Base-by-base conservation (phyloP, 2,113 vertebrate species). In the Silurus meridionalis region DNA sequence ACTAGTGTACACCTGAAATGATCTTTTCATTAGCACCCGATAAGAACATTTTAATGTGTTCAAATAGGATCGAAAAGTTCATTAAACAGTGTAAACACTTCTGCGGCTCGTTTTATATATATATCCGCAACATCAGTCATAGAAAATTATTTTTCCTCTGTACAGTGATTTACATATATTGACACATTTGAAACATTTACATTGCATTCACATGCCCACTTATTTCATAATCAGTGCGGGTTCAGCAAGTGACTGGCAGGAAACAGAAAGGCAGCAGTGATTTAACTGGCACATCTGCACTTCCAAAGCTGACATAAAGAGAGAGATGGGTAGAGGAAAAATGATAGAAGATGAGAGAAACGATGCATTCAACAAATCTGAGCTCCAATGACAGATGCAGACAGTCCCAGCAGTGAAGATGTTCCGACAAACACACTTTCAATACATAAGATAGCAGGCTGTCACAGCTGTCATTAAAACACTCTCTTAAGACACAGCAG, bases 391-490 rank as follows among this genome's bases (percentile, higher is more conserved):
- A 75, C 57, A 75, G 81, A 86, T 69, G 61, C 87, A 85, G 21
- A 55, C 83, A 19, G 85, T 88, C 61, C 14, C 88, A 21, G 57
- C 81, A 84, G 84, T 55, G 10, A 58, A 75, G 23, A 86, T 53
- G 79, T 46, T 17, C 55, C 48, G n/a, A 53, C 79, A 63, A 72
- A 69, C 71, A 46, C 75, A 52, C 64, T 75, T 53, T 74, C 75
- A 63, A 25, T 80, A 66, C 50, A 82, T 67, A 66, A 84, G 60
- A 89, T 72, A 72, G 66, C 66, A 60, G 74, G 28, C 85, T 67
- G 53, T 86, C 85, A 58, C 87, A 80, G 85, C 84, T 80, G 84
- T 80, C 88, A 80, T 88, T 86, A 85, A 88, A 86, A 88, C 71
- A 86, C 78, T 83, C 83, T 79, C 74, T 86, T 53, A 86, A 89